Percentiles rank a stretch among this genome's conserved stretches.
phyloP scores from a whole-genome alignment of 1,140 invertebrate genomes.

The Lethrus apterus region DNA sequence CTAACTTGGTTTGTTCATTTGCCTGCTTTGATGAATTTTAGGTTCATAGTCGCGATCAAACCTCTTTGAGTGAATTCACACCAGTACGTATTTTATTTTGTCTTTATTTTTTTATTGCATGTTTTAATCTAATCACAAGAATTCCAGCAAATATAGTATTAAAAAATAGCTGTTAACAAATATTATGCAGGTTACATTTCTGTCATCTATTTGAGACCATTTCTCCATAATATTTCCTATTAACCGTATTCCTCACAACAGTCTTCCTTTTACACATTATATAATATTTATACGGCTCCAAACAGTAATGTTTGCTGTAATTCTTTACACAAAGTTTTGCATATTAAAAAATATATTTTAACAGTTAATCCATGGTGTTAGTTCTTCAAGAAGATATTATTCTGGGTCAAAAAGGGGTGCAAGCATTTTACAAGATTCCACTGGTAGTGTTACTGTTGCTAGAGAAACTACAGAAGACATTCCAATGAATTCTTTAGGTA shows the following conservation, averaged over 20 bases:
- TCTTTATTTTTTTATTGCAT: constrained; percentile 26
- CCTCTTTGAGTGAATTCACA: constrained; percentile 44
- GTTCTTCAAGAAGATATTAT: constrained; percentile 45
- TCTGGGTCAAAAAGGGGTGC: constrained; percentile 39
- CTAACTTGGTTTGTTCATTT: constrained; percentile 1
- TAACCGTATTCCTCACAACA: no score
- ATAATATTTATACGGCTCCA: no score
- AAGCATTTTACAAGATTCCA: constrained; percentile 53
- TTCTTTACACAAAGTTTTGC: not conserved
- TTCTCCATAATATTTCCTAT: no score
- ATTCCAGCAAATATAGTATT: no score
- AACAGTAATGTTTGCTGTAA: no score
- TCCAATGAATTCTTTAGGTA: constrained; percentile 49
- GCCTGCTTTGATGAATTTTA: constrained; percentile 8
- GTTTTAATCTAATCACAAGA: constrained; percentile 17
- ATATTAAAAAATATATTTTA: constrained; percentile 18
- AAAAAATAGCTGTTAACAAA: no score
- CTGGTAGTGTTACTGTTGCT: constrained; percentile 59
- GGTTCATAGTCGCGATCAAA: constrained; percentile 8
- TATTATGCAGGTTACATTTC: no score
- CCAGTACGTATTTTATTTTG: constrained; percentile 51
- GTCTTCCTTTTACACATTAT: no score
- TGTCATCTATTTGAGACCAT: no score
- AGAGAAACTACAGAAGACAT: constrained; percentile 45
- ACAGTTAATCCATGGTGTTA: constrained; percentile 49